Conservation (phyloP, 2,113 vertebrate genomes). For the Zosterops hypoxanthus region DNA sequence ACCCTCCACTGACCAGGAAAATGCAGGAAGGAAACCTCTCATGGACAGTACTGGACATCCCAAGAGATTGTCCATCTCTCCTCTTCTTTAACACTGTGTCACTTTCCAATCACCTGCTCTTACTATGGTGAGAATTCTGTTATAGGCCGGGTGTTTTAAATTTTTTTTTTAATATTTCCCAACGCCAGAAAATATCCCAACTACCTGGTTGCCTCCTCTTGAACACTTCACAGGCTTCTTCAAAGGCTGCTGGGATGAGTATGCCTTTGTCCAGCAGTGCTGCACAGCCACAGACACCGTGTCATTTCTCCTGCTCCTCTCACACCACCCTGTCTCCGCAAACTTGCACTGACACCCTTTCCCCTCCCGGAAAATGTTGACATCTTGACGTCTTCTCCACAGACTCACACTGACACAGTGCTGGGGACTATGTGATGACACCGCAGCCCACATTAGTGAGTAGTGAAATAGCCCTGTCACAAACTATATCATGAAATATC, state of each 20-base stretch:
- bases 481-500: constrained; percentile 35
- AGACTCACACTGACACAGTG: constrained; percentile 54
- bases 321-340: background rate
- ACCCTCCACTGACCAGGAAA: background rate
- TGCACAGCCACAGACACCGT: background rate
- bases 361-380: constrained; percentile 30
- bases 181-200: background rate
- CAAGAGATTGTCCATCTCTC: background rate
- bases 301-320: background rate
- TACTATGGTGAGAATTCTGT: background rate
- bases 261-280: background rate
- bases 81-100: background rate
- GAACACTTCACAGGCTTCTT: background rate
- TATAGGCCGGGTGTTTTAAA: background rate
- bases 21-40: background rate
- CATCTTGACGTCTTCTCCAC: constrained; percentile 52
- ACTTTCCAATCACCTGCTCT: background rate
- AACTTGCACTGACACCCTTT: constrained; percentile 39
- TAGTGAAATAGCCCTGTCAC: constrained; percentile 58
- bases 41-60: background rate
- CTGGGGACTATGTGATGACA: constrained; percentile 63
- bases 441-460: constrained; percentile 10
- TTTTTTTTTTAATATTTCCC: background rate
- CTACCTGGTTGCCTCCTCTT: background rate
- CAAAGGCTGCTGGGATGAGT: background rate